phyloP scores from a whole-genome alignment of 2,888 invertebrate species.

The Andrena trimmerana region DNA sequence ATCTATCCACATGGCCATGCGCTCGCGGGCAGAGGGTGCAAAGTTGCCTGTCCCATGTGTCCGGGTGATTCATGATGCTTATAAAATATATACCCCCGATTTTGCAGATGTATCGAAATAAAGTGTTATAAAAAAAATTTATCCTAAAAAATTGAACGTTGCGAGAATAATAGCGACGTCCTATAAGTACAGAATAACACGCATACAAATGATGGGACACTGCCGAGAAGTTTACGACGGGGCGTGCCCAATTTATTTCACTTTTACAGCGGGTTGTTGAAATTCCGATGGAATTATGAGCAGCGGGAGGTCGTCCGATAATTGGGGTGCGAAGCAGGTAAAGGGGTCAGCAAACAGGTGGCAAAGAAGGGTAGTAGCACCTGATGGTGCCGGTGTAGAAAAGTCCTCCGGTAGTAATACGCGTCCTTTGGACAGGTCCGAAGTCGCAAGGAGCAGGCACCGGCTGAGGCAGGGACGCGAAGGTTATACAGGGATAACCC shows the following conservation, averaged over 20 bases:
- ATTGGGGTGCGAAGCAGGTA: background rate
- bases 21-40: conserved; percentile 14
- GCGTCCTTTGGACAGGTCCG: conserved; percentile 56
- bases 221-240: background rate
- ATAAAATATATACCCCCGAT: background rate
- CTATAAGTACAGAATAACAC: no score
- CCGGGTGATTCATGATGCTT: conserved; percentile 28
- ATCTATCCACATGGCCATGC: conserved; percentile 10
- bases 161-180: background rate
- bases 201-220: background rate
- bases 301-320: background rate
- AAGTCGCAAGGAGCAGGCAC: conserved; percentile 65
- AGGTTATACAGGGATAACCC: conserved; percentile 58
- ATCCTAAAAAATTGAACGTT: conserved; percentile 15
- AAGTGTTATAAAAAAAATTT: background rate
- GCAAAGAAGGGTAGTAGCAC: conserved; percentile 43
- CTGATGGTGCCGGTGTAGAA: conserved; percentile 63
- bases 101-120: background rate
- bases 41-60: conserved; percentile 1
- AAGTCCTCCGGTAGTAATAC: conserved; percentile 68
- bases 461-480: conserved; percentile 64
- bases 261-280: background rate
- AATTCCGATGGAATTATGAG: background rate
- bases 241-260: conserved; percentile 12
- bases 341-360: conserved; percentile 16